Evolutionary conservation across 2,113 vertebrate species (phyloP), one percentile per base, ranked within the genome.

Genomic region (Nicator chloris): DNA sequence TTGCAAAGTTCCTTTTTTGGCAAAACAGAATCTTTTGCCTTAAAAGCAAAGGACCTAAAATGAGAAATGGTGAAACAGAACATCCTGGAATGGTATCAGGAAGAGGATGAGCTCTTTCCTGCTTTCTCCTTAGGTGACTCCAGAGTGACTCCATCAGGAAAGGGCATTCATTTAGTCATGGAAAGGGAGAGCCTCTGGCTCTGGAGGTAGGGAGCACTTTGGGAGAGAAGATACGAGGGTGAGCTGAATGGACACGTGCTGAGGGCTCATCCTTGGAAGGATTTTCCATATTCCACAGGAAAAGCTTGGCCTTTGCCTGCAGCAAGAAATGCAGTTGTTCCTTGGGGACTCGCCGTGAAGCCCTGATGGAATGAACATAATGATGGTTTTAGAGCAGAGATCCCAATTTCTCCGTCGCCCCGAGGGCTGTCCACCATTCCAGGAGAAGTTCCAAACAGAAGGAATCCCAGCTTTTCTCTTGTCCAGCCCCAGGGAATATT

Each of bases 21-120:
- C 12, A 7, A 66, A 66, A 65, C 17, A 4, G 8, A 7, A 12
- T 9, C 10, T 45, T 81, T 22, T 13, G 2, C 61, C 51, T 71
- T 51, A 14, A 69, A 75, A 69, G 30, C 50, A 47, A 31, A 44
- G 40, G 18, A 7, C 2, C 27, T n/a, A 6, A 26, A 53, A 47
- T 40, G 2, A 17, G 13, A 1, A 37, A 6, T 2, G 7, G 15
- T 23, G 2, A 24, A 37, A 0, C 21, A 61, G 40, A 47, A 10
- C 30, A 15, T 35, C 9, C 54, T 47, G 70, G 53, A 12, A 12
- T 35, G 53, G 3, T 2, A 1, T 10, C 24, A 15, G 60, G 77
- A 10, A 6, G 33, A 39, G 77, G 53, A 30, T 7, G 77, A 66
- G 53, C 61, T 45, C 69, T 14, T 51, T 30, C 27, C 68, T 23